Base-by-base conservation (phyloP, 2,113 vertebrate genomes). In the Stigmatopora nigra region DNA sequence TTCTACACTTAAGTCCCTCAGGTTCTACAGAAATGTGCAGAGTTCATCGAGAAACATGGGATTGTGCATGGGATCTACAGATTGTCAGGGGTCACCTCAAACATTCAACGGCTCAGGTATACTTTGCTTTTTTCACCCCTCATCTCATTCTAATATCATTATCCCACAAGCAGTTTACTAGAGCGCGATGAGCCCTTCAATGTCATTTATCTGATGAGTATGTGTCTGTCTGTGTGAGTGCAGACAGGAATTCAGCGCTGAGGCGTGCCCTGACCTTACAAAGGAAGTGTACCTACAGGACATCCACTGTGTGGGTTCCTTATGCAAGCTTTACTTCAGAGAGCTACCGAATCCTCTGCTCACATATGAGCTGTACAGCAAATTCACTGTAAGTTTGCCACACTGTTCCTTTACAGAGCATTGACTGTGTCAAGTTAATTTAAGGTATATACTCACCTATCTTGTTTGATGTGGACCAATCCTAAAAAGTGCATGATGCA, bases 281-380 rank as follows among this genome's bases (percentile, higher is more conserved):
- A 93, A 91, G 83, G 96, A 99, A 92, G 92, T 98, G 83, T 99
- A 97, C 87, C 94, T 97, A 68, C 97, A 99, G 92, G 97, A 98
- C 86, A 98, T 99, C 88, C 97, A 99, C 92, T 98, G 96, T 7
- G 97, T 99, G 85, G 95, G 96, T 67, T 99, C 97, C 0, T 92
- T 99, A 77, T 99, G 97, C 88, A 99, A 99, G 85, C 90, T 98
- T 60, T 99, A 98, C 88, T 98, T 99, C 89, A 91, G 96, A 81
- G 97, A 99, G 69, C 91, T 99, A 19, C 97, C 97, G 80, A 97
- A 95, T 85, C 97, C 97, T 20, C 93, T 99, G 77, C 95, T 98
- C 87, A 98, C 96, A 35, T 97, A 95, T 76, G 93, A 99, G 78
- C 94, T 98, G 66, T 99, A 99, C 89, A 92, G 92, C 86, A 96